Percentiles rank a stretch among this genome's conserved stretches.
Conservation (phyloP, 2,797 vertebrate species). For the Crypturellus tataupa region DNA sequence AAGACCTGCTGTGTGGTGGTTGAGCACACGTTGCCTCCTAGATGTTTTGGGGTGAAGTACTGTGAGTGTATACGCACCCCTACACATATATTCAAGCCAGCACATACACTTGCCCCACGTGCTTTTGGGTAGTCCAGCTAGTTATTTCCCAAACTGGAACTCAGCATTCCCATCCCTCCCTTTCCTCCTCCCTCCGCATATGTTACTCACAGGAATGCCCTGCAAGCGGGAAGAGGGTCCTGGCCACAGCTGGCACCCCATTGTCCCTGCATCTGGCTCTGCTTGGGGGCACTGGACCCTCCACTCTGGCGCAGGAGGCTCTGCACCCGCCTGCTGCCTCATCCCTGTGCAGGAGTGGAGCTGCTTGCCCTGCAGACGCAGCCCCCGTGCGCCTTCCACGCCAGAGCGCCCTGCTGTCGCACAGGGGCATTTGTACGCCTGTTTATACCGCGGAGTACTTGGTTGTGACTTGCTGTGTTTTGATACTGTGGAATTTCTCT, state of each 20-base stretch:
- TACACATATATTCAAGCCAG: not conserved
- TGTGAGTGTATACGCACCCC: too few species aligned
- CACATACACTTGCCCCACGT: not conserved
- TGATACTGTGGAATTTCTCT: slow-evolving; percentile 7
- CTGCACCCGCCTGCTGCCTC: accelerated
- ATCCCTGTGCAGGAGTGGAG: not conserved
- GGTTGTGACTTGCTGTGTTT: slow-evolving; percentile 61
- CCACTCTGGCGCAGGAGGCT: not conserved
- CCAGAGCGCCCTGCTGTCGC: not conserved
- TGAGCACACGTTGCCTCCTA: not conserved
- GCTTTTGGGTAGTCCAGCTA: not conserved
- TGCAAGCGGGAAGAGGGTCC: not conserved
- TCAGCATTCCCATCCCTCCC: not conserved
- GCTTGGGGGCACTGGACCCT: not conserved
- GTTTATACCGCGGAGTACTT: not conserved
- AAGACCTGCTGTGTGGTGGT: not conserved
- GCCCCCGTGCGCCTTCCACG: not conserved
- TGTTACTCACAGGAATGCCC: accelerated
- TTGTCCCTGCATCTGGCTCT: not conserved
- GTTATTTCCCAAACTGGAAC: not conserved
- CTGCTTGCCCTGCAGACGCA: not conserved
- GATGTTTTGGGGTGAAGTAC: not conserved
- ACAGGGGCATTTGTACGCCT: not conserved
- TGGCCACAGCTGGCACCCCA: accelerated
- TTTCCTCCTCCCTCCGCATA: too few species aligned